Conservation (phyloP, 2,888 invertebrate genomes). For the Ophion ellenae region DNA sequence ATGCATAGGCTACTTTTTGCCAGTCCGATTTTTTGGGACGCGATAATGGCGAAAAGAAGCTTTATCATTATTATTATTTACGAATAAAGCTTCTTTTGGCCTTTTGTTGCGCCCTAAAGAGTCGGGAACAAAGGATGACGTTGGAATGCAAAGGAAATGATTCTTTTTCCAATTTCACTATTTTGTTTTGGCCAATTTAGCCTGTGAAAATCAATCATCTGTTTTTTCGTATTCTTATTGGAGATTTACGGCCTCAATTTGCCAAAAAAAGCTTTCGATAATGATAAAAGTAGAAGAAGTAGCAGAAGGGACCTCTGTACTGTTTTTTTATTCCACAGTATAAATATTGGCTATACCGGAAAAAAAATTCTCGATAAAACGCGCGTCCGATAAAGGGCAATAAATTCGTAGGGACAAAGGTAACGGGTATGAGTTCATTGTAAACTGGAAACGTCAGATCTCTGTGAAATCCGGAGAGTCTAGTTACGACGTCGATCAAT, state of each 20-base stretch:
- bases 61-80: background rate
- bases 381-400: background rate
- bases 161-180: no score
- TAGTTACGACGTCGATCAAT: conserved; percentile 65
- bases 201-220: no score
- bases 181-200: no score
- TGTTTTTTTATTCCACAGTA: background rate
- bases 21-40: conserved; percentile 12
- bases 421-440: conserved; percentile 38
- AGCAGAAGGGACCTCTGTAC: background rate
- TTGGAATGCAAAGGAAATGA: no score
- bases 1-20: background rate
- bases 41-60: background rate
- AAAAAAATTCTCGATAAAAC: background rate
- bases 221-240: no score
- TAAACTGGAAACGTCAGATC: conserved; percentile 47
- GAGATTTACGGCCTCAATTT: no score
- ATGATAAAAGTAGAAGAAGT: no score
- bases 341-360: background rate
- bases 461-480: conserved; percentile 62
- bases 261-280: no score
- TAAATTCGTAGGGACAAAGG: conserved; percentile 6
- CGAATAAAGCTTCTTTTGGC: background rate
- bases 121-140: no score
- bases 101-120: background rate